Evolutionary conservation across 2,888 invertebrate genomes (phyloP).

Genomic region (Julus scandinavius): DNA sequence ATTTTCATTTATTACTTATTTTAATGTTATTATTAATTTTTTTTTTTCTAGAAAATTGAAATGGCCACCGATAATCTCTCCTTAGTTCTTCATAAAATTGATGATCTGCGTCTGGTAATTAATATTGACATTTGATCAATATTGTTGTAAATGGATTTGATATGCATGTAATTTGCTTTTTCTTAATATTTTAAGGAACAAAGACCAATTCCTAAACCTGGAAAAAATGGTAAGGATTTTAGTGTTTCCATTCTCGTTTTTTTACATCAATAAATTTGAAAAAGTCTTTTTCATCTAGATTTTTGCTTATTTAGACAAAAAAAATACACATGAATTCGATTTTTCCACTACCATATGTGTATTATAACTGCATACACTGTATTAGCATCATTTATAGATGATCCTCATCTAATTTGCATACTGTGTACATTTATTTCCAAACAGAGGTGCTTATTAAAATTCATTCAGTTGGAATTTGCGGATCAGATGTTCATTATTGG

Average conservation of each 20-base stretch:
- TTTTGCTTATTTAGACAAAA: no score
- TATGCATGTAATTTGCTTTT: slow-evolving; percentile 53
- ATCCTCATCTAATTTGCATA: background rate
- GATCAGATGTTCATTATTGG: slow-evolving; percentile 92
- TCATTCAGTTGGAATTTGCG: slow-evolving; percentile 96
- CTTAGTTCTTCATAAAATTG: slow-evolving; percentile 53
- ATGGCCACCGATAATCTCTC: slow-evolving; percentile 54
- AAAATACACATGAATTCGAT: no score
- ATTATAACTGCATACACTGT: no score
- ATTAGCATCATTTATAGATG: no score
- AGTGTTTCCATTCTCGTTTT: background rate
- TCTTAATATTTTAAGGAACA: slow-evolving; percentile 76
- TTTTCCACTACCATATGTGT: no score
- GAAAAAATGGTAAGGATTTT: slow-evolving; percentile 76
- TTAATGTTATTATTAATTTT: background rate
- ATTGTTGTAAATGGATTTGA: background rate
- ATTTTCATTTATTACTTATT: no score
- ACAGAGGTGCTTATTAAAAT: slow-evolving; percentile 87
- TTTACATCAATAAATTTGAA: no score
- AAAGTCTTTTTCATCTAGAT: no score
- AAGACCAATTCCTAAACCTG: slow-evolving; percentile 81
- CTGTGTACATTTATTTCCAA: slow-evolving; percentile 60
- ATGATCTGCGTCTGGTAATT: slow-evolving; percentile 54
- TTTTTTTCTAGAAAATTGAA: background rate
- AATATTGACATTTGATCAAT: background rate